Evolutionary conservation across 2,797 vertebrate genomes (phyloP).

Genomic region (Discoglossus pictus): DNA sequence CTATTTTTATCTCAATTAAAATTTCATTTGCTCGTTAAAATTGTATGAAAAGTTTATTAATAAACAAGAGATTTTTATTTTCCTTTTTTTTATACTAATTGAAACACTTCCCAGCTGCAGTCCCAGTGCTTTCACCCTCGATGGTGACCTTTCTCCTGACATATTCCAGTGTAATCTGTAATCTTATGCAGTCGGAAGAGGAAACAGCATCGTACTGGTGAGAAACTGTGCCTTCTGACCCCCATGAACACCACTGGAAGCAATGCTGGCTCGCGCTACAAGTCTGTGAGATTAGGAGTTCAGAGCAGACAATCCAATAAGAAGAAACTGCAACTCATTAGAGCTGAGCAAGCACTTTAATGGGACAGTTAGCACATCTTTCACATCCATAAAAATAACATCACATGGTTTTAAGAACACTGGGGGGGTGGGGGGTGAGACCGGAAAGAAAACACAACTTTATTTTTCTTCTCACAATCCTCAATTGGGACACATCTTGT

Average conservation of each 20-base stretch:
- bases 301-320: slow-evolving; percentile 53
- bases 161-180: slow-evolving; percentile 71
- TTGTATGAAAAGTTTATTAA: too few relatives aligned
- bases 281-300: slow-evolving; percentile 54
- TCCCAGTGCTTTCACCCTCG: slow-evolving; percentile 67
- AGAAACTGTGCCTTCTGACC: slow-evolving; percentile 72
- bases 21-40: too few relatives aligned
- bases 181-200: slow-evolving; percentile 74
- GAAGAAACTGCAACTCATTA: slow-evolving; percentile 36
- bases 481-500: slow-evolving; percentile 32
- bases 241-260: slow-evolving; percentile 61
- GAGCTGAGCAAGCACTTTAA: slow-evolving; percentile 52
- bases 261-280: slow-evolving; percentile 57
- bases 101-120: slow-evolving; percentile 55
- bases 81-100: too few relatives aligned
- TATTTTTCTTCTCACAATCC: slow-evolving; percentile 54
- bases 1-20: too few relatives aligned
- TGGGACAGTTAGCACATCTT: slow-evolving; percentile 47
- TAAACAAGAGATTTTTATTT: too few relatives aligned
- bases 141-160: slow-evolving; percentile 72
- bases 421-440: slow-evolving; percentile 25
- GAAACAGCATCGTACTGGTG: slow-evolving; percentile 74
- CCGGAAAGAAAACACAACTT: slow-evolving; percentile 47
- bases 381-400: slow-evolving; percentile 50
- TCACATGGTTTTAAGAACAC: slow-evolving; percentile 38